Percentiles rank a stretch among this genome's conserved stretches.
Evolutionary conservation across 2,113 vertebrate genomes (phyloP).

Genomic region (western clawed frog (Xenopus tropicalis)): UCB_Xtro_10.0 CM004450.2:30499501-30500000

Average conservation of each 20-base stretch:
- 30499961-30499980: background rate
- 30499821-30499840: conserved; percentile 8
- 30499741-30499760: background rate
- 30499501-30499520: too few relatives aligned
- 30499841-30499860: too few relatives aligned
- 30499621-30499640: too few relatives aligned
- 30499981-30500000: conserved; percentile 28
- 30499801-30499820: background rate
- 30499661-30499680: conserved; percentile 3
- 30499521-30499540: too few relatives aligned
- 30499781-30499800: conserved; percentile 6
- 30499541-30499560: too few relatives aligned
- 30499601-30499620: background rate
- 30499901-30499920: background rate
- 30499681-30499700: conserved; percentile 2
- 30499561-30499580: too few relatives aligned
- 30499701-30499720: background rate
- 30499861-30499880: background rate
- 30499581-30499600: too few relatives aligned
- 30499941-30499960: background rate
- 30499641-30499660: too few relatives aligned
- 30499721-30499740: conserved; percentile 8
- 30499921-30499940: conserved; percentile 23
- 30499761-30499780: background rate
- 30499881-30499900: conserved; percentile 5